Evolutionary conservation across 2,113 vertebrate genomes (phyloP).

Genomic region (Oryctolagus cuniculus): mOryCun1.1 NC_091453.1:84388001-84388500

Average conservation of each 20-base stretch:
- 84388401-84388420: not conserved
- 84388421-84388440: constrained; percentile 6
- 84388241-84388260: not conserved
- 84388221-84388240: constrained; percentile 40
- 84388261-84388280: not conserved
- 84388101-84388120: not conserved
- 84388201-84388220: constrained; percentile 42
- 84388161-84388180: not conserved
- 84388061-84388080: constrained; percentile 25
- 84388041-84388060: not conserved
- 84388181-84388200: constrained; percentile 25
- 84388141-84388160: not conserved
- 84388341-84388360: not conserved
- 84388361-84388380: not conserved
- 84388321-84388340: not conserved
- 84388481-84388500: not conserved
- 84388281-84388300: constrained; percentile 42
- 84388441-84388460: not conserved
- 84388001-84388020: not conserved
- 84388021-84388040: not conserved
- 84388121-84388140: constrained; percentile 3
- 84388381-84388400: not conserved
- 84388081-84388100: not conserved
- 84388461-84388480: not conserved
- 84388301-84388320: constrained; percentile 35